Evolutionary conservation across 2,113 vertebrate species (phyloP), one percentile per base, ranked within the genome.

Genomic region (Mastomys natalensis): DNA sequence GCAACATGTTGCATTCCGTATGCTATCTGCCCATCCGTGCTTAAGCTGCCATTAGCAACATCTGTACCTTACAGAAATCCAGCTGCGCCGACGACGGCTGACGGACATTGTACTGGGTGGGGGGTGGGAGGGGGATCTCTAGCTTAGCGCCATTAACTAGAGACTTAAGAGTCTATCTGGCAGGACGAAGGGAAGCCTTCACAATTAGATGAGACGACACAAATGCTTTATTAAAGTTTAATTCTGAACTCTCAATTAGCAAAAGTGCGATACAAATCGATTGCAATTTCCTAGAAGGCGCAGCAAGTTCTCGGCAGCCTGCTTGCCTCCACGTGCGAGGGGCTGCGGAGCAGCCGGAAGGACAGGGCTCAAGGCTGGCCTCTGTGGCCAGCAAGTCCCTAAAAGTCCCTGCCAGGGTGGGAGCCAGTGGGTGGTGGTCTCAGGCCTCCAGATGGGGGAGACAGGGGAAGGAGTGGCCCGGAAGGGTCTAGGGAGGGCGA

Each of bases 11-110:
- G 98, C 97, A 68, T 98, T 96, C 98, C 99, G 98, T 98, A 97
- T 98, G 98, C 97, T 98, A 95, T 97, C 98, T 97, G 98, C 98
- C 98, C 98, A 96, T 97, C 98, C 98, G 97, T 97, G 98, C 98
- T 98, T 96, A 98, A 98, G 93, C 98, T 98, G 97, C 98, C 98
- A 97, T 98, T 97, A 96, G 96, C 94, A 98, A 97, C 99, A 99
- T 98, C 98, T 99, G 98, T 96, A 99, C 96, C 93, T 96, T 74
- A 93, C 97, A 66, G 97, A 98, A 53, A 98, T 97, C 98, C 98
- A 98, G 98, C 98, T 98, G 98, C 86, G 98, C 97, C 80, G 13
- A 96, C 90, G 96, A 91, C 87, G 64, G 96, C 95, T 93, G 98
- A 90, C 85, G 64, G 94, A 95, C n/a, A 97, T 95, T 89, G 95